Base-by-base conservation (phyloP, 1,140 invertebrate genomes). In the Drosophila obscura region DNA sequence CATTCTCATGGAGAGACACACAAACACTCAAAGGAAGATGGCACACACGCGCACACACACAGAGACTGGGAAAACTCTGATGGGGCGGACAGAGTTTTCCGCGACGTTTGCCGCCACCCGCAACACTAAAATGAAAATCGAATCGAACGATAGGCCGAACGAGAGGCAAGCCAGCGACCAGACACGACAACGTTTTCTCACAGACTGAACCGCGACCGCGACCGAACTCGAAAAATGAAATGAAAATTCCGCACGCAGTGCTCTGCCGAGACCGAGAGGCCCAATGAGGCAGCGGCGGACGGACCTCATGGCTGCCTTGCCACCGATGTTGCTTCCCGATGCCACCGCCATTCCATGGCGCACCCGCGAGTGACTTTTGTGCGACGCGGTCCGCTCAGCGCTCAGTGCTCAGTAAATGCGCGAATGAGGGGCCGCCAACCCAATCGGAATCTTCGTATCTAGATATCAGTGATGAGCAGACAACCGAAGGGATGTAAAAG, bases 181-280 rank as follows among this genome's bases (percentile, higher is more conserved):
- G 83, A 74, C 79, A 66, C 72, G 68, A 65, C 84, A 69, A 88
- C 83, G 83, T 74, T 88, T 88, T 83, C 83, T 88, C 83, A 88
- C 84, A 80, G 83, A 88, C 83, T 87, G 77, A 80, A 67, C 39
- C 73, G 72, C 68, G 55, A n/a, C n/a, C n/a, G 72, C 62, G 55
- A 60, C 69, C 51, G 60, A 76, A 76, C 50, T 76, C 72, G 76
- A 78, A 77, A 73, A 59, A 13, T 39, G 55, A 39, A 81, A 84
- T 80, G 82, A 88, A 87, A 87, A 87, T 87, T 87, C 83, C 83
- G 65, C 83, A 87, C 82, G 82, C 82, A 79, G 74, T 79, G 71
- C 63, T 74, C 80, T 68, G 44, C 35, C 66, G 35, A 39, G 35
- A 39, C 46, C 56, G 71, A 62, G 76, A 57, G 77, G 76, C 75